These are phyloP conservation scores for Marisa cornuarietis DNA, from an alignment of 1,140 invertebrate genomes.

Conservation along the genomic window DNA sequence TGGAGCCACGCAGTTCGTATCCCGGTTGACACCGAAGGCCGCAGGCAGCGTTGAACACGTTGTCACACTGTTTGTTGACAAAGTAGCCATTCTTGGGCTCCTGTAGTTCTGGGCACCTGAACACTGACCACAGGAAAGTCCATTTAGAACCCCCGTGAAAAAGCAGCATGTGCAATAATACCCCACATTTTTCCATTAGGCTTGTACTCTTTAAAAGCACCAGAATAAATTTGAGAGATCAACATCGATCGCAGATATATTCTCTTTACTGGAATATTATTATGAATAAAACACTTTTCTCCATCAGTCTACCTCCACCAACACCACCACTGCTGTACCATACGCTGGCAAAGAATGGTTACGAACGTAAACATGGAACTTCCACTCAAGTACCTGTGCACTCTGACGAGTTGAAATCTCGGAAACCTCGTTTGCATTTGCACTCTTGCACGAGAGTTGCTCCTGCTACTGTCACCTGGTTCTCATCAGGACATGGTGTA, in stretches of 20 bases:
- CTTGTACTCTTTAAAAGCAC: too few species aligned
- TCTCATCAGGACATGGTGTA: conserved; percentile 73
- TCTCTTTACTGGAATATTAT: too few species aligned
- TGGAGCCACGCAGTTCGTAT: conserved; percentile 74
- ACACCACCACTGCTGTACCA: too few species aligned
- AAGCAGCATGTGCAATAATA: too few species aligned
- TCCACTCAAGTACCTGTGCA: conserved; percentile 67
- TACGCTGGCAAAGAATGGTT: background rate
- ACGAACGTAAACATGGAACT: background rate
- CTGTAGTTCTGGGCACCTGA: conserved; percentile 72
- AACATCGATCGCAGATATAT: too few species aligned
- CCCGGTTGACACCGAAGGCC: conserved; percentile 76
- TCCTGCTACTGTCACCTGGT: conserved; percentile 72
- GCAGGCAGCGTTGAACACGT: conserved; percentile 77
- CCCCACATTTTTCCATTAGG: too few species aligned
- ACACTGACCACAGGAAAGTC: conserved; percentile 62
- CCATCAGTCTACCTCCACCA: too few species aligned
- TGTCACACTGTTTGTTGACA: conserved; percentile 74
- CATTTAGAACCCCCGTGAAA: too few species aligned
- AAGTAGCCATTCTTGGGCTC: conserved; percentile 76
- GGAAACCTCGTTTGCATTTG: conserved; percentile 72
- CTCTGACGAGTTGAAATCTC: conserved; percentile 62
- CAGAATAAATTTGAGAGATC: too few species aligned
- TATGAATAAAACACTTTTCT: too few species aligned
- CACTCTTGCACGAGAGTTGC: conserved; percentile 71